Evolutionary conservation across 2,888 invertebrate species (phyloP), one percentile per base, ranked within the genome.

Genomic region (Drosophila percnosoma): DNA sequence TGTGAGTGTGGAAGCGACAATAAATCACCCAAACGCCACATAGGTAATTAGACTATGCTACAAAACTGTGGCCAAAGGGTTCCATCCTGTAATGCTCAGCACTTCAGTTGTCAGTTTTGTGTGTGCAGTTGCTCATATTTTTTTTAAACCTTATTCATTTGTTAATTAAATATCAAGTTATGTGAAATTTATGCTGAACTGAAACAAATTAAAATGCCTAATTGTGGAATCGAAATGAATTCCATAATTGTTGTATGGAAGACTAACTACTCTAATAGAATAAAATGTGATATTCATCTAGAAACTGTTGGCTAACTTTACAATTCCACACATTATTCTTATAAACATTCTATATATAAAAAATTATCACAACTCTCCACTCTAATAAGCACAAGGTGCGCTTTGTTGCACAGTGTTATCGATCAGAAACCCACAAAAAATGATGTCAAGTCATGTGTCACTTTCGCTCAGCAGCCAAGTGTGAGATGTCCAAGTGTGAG

Each of bases 391-490:
- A n/a, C 24, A 36, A 29, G 7, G 11, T 31, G 29, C 24, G 29
- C 62, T 40, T 49, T 73, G 89, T 57, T 57, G 89, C 49, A 57
- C 58, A 87, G 83, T 85, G 80, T 79, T 31, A 72, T 68, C 62
- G 49, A 66, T 64, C 62, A 70, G 48, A 48, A 55, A 21, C 27
- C 55, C 18, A 36, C n/a, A 53, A 42, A 38, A 68, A 72, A 54
- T 59, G 38, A 69, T 69, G 75, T 53, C 74, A 73, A 59, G 53
- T 57, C 72, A 81, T 69, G 80, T 84, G 87, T 87, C 85, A 85
- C 89, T 85, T 89, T 85, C 90, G 85, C 82, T 85, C 72, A 73
- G 63, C 77, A 59, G 73, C 78, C 72, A 71, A 75, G 83, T 83
- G 84, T 80, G 61, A 69, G 78, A 68, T 57, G 66, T 51, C 70